A percentile compares a stretch with the other conserved stretches of the same genome.
Evolutionary conservation across 2,888 invertebrate genomes (phyloP).

Genomic region (Ochropleura plecta): DNA sequence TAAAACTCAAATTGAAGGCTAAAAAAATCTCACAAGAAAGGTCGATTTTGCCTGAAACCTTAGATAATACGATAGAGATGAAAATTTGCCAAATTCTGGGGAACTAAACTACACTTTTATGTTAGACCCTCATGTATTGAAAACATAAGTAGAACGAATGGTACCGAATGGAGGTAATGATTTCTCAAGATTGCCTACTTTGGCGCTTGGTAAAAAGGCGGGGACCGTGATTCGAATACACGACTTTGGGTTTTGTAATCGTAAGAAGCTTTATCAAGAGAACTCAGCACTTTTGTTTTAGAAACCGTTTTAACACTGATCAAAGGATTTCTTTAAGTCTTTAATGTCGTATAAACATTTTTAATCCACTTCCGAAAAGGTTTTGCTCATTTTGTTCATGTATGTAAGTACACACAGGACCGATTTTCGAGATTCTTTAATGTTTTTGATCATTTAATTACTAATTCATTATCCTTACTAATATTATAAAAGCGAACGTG

Average conservation of each 20-base stretch:
- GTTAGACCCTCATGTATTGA: constrained; percentile 57
- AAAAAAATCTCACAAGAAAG: constrained; percentile 45
- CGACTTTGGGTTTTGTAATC: constrained; percentile 43
- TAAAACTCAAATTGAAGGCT: constrained; percentile 56
- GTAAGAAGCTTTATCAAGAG: constrained; percentile 42
- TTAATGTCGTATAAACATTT: not conserved
- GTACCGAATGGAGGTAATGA: constrained; percentile 57
- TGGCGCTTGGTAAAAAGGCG: constrained; percentile 42
- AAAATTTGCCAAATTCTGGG: constrained; percentile 55
- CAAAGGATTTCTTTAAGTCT: constrained; percentile 17
- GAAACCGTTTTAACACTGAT: constrained; percentile 13
- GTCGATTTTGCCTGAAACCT: constrained; percentile 40
- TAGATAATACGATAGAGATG: constrained; percentile 48
- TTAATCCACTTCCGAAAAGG: not conserved
- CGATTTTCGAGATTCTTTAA: not conserved
- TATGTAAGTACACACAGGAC: not conserved
- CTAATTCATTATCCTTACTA: too few species aligned
- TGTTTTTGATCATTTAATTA: not conserved
- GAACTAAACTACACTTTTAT: constrained; percentile 54
- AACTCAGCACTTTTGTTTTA: constrained; percentile 40
- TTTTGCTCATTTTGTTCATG: not conserved
- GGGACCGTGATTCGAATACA: constrained; percentile 59
- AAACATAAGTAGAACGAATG: constrained; percentile 63
- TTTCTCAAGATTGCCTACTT: constrained; percentile 58
- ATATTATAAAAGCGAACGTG: too few species aligned